phyloP scores from a whole-genome alignment of 1,140 invertebrate genomes.

The Ostrea denselamellosa region DNA sequence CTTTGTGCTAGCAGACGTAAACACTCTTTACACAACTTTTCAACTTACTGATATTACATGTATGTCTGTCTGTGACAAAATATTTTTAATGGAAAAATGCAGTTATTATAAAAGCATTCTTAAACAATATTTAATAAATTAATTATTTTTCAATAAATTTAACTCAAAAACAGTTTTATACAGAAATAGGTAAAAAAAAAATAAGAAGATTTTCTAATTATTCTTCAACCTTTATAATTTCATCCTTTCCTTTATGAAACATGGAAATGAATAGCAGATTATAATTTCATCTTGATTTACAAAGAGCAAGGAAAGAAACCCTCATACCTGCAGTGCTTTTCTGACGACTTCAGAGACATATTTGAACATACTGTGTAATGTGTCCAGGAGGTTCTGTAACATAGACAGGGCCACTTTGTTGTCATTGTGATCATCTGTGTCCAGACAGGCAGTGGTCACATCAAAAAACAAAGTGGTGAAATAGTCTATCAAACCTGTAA shows the following conservation, averaged over 20 bases:
- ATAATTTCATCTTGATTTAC: background rate
- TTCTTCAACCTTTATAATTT: background rate
- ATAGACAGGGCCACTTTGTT: conserved; percentile 66
- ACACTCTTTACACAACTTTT: background rate
- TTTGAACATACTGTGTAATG: conserved; percentile 73
- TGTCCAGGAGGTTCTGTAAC: conserved; percentile 73
- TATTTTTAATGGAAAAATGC: background rate
- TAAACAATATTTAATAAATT: no score
- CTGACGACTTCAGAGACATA: conserved; percentile 78
- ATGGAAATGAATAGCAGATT: background rate
- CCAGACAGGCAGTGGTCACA: conserved; percentile 69
- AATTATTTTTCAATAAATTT: background rate
- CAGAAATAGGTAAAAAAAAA: background rate
- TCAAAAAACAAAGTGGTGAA: conserved; percentile 72
- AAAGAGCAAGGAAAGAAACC: background rate
- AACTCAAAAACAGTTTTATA: background rate
- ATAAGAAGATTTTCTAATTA: background rate
- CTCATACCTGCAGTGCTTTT: conserved; percentile 76
- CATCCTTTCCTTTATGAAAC: background rate
- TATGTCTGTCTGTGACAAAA: conserved; percentile 2
- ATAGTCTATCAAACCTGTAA: conserved; percentile 75
- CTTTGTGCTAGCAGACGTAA: background rate
- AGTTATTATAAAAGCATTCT: no score
- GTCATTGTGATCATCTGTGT: conserved; percentile 69
- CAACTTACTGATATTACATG: conserved; percentile 10